A percentile compares a stretch with the other conserved stretches of the same genome.
Conservation (phyloP, 2,888 invertebrate genomes). For the Physocephala rufipes region DNA sequence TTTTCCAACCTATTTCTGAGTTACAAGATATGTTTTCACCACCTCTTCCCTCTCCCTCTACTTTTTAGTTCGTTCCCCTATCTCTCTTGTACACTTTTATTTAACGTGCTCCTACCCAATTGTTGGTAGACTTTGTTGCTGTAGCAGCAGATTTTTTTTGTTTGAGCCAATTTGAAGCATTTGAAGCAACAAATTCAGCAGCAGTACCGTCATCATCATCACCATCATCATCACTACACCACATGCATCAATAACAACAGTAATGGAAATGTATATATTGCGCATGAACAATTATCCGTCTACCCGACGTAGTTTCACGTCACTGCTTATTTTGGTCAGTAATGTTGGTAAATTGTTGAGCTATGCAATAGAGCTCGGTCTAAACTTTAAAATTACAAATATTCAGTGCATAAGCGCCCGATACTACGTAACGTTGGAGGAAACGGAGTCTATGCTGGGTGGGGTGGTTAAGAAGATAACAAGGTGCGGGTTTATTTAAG, state of each 20-base stretch:
- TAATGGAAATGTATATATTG: no score
- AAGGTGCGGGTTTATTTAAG: no score
- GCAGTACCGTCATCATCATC: no score
- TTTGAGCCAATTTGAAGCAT: conserved; percentile 5
- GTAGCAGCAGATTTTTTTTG: conserved; percentile 6
- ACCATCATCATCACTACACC: neutral
- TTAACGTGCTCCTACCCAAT: conserved; percentile 19
- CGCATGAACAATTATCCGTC: no score
- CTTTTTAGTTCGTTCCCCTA: neutral
- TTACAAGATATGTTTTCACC: neutral
- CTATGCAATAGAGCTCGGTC: no score
- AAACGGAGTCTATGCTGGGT: no score
- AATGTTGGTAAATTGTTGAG: no score
- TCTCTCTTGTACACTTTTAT: neutral
- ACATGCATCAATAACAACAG: neutral
- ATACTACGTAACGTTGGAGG: no score
- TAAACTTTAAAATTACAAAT: no score
- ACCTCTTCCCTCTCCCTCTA: neutral
- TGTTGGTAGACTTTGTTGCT: conserved; percentile 7
- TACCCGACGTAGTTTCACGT: no score
- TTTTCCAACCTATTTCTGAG: neutral
- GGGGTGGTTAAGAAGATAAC: no score
- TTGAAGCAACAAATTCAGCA: neutral
- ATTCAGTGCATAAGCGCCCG: no score
- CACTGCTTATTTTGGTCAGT: conserved; percentile 10